Evolutionary conservation across 2,888 invertebrate genomes (phyloP), one percentile per base, ranked within the genome.

Genomic region (Lepidocyrtinus sp.): DNA sequence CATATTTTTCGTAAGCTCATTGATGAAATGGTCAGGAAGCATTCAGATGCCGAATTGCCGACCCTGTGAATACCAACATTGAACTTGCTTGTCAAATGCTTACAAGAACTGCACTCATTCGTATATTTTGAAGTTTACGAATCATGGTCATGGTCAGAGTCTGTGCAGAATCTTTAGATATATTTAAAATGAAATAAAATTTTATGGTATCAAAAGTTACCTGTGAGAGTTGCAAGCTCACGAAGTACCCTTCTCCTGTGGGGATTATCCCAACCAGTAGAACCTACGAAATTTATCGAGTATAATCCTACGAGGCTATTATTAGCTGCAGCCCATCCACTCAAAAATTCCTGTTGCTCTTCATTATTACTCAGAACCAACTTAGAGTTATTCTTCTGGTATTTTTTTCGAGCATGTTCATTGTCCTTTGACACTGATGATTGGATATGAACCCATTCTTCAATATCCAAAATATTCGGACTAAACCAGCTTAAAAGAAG

Each of bases 261-360:
- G 9, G 86, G 85, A 75, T 83, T 84, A 70, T 85, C 85, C 85
- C 85, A 85, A 3, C 84, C 83, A 1, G 55, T 76, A 1, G 82
- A 72, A n/a, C 86, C 86, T 1, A 84, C 83, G 74, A 81, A 86
- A 36, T 76, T 81, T 1, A 84, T 75, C 0, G 85, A 83, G 71
- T 86, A 86, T 17, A 85, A 50, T 2, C 86, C 86, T 73, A 83
- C 85, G 36, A 74, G 59, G 22, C 50, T 73, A 62, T 73, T 81
- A 24, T 68, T 65, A 67, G 71, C 68, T 69, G 50, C 15, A 36
- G 70, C 25, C 26, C 50, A 36, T 15, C 69, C 0, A 5, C 15
- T 15, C 1, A 19, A 9, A 36, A 63, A 61, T 0, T 68, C 15
- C 0, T 55, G 21, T 21, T 64, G 15, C 24, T 24, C 46, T 59